Conservation (phyloP, 2,888 invertebrate species). For the Helicoverpa assulta region DNA sequence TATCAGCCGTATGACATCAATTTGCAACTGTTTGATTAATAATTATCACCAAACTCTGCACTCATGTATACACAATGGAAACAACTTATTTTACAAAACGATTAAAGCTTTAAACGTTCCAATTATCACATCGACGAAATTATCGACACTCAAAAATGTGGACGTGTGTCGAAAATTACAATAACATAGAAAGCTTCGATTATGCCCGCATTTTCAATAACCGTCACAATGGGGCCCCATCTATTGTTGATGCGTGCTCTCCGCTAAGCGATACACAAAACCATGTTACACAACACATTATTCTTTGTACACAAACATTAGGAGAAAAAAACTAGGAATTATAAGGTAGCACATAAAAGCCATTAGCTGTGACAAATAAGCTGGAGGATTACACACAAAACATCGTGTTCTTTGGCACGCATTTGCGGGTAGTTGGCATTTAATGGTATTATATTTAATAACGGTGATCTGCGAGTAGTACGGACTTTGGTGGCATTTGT, state of each 20-base stretch:
- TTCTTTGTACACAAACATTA: constrained; percentile 76
- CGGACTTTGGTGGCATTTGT: constrained; percentile 61
- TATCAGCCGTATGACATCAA: not conserved
- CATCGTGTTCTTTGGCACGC: constrained; percentile 68
- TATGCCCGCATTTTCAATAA: constrained; percentile 85
- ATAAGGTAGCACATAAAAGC: constrained; percentile 72
- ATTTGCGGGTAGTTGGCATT: constrained; percentile 66
- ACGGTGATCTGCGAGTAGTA: constrained; percentile 62
- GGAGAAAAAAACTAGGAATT: constrained; percentile 77
- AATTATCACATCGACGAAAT: constrained; percentile 21
- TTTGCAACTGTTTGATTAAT: constrained; percentile 1
- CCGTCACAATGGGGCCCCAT: constrained; percentile 74
- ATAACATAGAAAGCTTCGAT: constrained; percentile 77
- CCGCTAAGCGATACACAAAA: constrained; percentile 76
- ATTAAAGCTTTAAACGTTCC: not conserved
- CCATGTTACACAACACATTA: constrained; percentile 80
- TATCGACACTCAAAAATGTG: constrained; percentile 32
- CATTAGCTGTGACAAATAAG: constrained; percentile 81
- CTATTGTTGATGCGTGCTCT: constrained; percentile 76
- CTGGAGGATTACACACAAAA: constrained; percentile 76
- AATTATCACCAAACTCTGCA: not conserved
- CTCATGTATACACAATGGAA: not conserved
- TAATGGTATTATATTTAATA: constrained; percentile 70
- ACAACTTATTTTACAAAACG: not conserved
- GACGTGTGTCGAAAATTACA: constrained; percentile 46